These are phyloP conservation scores for Sitophilus oryzae DNA, from an alignment of 1,140 invertebrate species.

Conservation along the genomic window DNA sequence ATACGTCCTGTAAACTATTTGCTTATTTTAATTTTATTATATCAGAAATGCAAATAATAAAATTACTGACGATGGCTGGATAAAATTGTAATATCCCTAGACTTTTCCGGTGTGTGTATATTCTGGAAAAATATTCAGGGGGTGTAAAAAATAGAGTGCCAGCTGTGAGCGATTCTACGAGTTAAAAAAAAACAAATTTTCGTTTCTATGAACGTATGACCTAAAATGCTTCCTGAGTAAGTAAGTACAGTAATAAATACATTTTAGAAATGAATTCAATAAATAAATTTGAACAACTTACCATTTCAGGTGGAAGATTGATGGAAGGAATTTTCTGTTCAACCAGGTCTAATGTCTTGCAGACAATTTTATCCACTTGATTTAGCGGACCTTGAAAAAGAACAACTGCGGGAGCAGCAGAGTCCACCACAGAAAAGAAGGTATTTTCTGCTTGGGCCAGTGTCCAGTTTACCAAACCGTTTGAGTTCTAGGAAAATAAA, in stretches of 20 bases:
- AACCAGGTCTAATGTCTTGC: constrained; percentile 69
- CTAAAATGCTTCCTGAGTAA: neutral
- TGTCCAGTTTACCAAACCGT: constrained; percentile 65
- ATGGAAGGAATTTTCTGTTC: constrained; percentile 70
- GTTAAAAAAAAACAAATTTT: too few relatives aligned
- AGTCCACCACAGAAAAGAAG: constrained; percentile 57
- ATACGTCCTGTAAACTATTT: too few relatives aligned
- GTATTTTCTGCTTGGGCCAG: constrained; percentile 65
- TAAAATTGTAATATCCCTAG: too few relatives aligned
- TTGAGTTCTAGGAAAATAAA: constrained; percentile 65
- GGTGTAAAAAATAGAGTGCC: too few relatives aligned
- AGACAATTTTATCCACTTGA: constrained; percentile 67
- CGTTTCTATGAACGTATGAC: too few relatives aligned
- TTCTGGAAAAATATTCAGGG: too few relatives aligned
- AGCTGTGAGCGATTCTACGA: too few relatives aligned
- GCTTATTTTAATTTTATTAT: too few relatives aligned
- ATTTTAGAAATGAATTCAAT: neutral
- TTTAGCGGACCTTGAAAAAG: constrained; percentile 61
- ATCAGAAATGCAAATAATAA: too few relatives aligned
- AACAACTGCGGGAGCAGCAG: constrained; percentile 60
- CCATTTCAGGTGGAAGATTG: constrained; percentile 68
- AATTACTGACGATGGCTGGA: too few relatives aligned
- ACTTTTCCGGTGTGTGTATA: too few relatives aligned
- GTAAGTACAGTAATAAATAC: neutral
- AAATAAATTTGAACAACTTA: constrained; percentile 43